These are phyloP conservation scores for Clarias gariepinus DNA, from an alignment of 2,113 vertebrate genomes.

Conservation along the genomic window DNA sequence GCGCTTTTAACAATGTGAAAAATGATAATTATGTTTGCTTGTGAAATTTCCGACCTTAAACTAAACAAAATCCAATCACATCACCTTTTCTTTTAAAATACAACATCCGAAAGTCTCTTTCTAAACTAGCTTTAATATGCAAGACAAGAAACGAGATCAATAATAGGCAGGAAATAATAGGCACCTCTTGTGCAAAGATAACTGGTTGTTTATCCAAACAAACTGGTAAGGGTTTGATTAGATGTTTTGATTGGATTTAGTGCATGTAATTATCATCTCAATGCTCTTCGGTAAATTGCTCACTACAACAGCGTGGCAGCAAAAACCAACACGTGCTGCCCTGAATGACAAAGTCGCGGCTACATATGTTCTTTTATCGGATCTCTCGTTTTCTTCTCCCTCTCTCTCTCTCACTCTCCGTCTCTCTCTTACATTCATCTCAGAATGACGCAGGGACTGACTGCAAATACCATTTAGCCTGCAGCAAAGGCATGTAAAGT, in stretches of 20 bases:
- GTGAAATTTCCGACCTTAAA: not conserved
- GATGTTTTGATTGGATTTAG: conserved; percentile 2
- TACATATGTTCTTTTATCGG: conserved; percentile 6
- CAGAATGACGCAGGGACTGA: conserved; percentile 39
- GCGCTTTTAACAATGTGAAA: too few relatives aligned
- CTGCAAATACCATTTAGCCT: conserved; percentile 44
- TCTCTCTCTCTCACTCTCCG: not conserved
- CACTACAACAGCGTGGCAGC: not conserved
- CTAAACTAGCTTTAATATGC: not conserved
- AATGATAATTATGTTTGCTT: not conserved
- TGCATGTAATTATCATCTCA: not conserved
- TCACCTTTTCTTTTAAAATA: not conserved
- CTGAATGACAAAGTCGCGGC: not conserved
- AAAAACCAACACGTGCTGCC: conserved; percentile 1
- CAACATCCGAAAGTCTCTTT: not conserved
- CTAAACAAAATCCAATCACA: not conserved
- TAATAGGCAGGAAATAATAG: not conserved
- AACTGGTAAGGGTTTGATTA: not conserved
- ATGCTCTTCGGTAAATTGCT: not conserved
- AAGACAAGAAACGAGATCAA: not conserved
- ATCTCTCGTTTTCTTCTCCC: not conserved
- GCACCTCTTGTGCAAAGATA: not conserved
- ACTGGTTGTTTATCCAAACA: not conserved
- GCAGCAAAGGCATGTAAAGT: conserved; percentile 59
- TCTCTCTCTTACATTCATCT: conserved; percentile 21